Evolutionary conservation across 2,888 invertebrate species (phyloP), one percentile per base, ranked within the genome.

Genomic region (Trypoxylon attenuatum): DNA sequence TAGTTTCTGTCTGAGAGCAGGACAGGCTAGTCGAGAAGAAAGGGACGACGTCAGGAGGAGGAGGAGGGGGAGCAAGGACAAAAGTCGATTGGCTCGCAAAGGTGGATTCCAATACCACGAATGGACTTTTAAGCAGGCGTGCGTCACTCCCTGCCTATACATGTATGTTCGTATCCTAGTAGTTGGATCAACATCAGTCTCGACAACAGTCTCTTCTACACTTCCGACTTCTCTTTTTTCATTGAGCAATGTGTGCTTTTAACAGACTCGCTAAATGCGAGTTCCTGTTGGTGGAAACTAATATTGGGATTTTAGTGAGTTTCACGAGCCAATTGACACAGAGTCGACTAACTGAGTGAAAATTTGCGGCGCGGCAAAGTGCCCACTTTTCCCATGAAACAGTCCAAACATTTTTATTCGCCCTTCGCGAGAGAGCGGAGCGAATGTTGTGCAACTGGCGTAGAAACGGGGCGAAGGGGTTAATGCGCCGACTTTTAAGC

Each of bases 51-150:
- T 27, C 10, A 33, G 19, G 54, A 29, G 39, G 27, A 43, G 38
- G 45, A 47, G 42, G 15, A 19, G 52, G 13, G 41, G 56, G 56
- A 70, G 68, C 62, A 55, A 69, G 72, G 72, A 68, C 70, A 75
- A 81, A 71, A 69, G 70, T 61, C 72, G 72, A 71, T 72, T 73
- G 71, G 59, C 69, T 75, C 55, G 46, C 71, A 61, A 58, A 62
- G 72, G 25, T 61, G 58, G 73, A 78, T 77, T 84, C 81, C 83
- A 86, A 85, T 86, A 85, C 78, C 82, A 79, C 63, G 85, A 84
- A 86, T 86, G 85, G 85, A 86, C 85, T 86, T 86, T 85, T 84
- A 86, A 86, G 84, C 79, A 85, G 85, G 83, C 82, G 82, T 85
- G 81, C 74, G 85, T 84, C 85, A 84, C 76, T 61, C 61, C 53